These are phyloP conservation scores for Leucophora obtusa DNA, from an alignment of 2,888 invertebrate species.

Conservation along the genomic window DNA sequence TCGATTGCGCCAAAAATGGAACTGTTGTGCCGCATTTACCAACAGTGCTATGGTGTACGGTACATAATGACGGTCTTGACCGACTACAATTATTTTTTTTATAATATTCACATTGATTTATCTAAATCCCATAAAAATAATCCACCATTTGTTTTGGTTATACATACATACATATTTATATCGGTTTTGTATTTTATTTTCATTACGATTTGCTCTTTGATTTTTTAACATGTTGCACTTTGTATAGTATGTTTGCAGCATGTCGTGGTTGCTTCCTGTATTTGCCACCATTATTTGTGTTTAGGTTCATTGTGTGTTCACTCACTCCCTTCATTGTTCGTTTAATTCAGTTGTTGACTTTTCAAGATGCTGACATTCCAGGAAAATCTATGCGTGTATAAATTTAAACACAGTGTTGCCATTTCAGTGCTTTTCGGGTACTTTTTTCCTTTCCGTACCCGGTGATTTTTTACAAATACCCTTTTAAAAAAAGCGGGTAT, in stretches of 20 bases:
- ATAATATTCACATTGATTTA: constrained; percentile 18
- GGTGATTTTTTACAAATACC: too few species aligned
- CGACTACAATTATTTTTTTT: not conserved
- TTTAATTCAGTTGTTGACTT: constrained; percentile 48
- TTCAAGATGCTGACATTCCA: constrained; percentile 41
- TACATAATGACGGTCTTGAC: too few species aligned
- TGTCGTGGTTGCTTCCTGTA: constrained; percentile 46
- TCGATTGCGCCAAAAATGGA: too few species aligned
- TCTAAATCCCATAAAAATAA: constrained; percentile 18
- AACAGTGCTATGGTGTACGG: too few species aligned
- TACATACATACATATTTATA: not conserved
- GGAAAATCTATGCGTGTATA: not conserved
- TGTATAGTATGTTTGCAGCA: constrained; percentile 26
- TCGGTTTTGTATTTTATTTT: constrained; percentile 19
- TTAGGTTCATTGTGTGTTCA: constrained; percentile 32
- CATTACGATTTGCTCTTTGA: constrained; percentile 37
- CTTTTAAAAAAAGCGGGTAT: too few species aligned
- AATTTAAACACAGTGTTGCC: too few species aligned
- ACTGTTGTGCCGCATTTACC: too few species aligned
- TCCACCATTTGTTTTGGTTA: not conserved
- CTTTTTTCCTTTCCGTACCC: too few species aligned
- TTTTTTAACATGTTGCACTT: constrained; percentile 44
- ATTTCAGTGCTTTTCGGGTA: too few species aligned
- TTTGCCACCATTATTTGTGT: constrained; percentile 4
- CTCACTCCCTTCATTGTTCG: constrained; percentile 24